Evolutionary conservation across 1,140 invertebrate genomes (phyloP).

Genomic region (Heliconius congener): DNA sequence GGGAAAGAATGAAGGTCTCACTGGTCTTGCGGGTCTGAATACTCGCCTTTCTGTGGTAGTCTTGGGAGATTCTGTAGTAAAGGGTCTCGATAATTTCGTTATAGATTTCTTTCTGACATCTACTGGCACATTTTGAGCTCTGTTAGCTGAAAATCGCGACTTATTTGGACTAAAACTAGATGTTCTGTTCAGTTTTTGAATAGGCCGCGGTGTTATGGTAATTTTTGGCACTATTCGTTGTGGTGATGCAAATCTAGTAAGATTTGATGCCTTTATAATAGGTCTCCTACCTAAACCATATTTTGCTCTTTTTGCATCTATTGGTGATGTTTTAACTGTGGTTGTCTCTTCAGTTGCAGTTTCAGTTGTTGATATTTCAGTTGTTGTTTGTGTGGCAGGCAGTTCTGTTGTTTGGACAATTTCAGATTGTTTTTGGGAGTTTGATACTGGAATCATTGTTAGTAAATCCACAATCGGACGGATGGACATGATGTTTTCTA

Average conservation of each 20-base stretch:
- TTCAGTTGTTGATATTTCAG: constrained; percentile 57
- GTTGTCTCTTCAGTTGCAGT: constrained; percentile 58
- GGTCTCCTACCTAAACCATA: constrained; percentile 70
- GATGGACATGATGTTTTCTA: constrained; percentile 41
- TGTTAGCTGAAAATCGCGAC: constrained; percentile 59
- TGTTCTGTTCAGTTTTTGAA: constrained; percentile 68
- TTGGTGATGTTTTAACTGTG: constrained; percentile 55
- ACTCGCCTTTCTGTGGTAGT: constrained; percentile 68
- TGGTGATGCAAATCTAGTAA: constrained; percentile 50
- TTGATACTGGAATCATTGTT: constrained; percentile 46
- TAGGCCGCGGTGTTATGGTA: constrained; percentile 49
- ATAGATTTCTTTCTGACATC: constrained; percentile 65
- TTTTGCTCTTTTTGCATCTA: constrained; percentile 71
- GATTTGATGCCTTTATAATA: constrained; percentile 54
- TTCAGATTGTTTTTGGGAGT: constrained; percentile 30
- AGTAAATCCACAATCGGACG: constrained; percentile 64
- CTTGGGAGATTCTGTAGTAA: constrained; percentile 63
- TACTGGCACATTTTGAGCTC: constrained; percentile 74
- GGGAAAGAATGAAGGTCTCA: constrained; percentile 69
- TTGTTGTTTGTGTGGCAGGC: constrained; percentile 39
- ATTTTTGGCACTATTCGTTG: constrained; percentile 53
- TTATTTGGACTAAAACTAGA: constrained; percentile 64
- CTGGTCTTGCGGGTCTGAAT: constrained; percentile 67
- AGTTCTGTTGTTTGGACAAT: constrained; percentile 45
- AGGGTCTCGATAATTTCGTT: constrained; percentile 53